These are phyloP conservation scores for Galerucella calmariensis DNA, from an alignment of 2,888 invertebrate species.

Conservation along the genomic window DNA sequence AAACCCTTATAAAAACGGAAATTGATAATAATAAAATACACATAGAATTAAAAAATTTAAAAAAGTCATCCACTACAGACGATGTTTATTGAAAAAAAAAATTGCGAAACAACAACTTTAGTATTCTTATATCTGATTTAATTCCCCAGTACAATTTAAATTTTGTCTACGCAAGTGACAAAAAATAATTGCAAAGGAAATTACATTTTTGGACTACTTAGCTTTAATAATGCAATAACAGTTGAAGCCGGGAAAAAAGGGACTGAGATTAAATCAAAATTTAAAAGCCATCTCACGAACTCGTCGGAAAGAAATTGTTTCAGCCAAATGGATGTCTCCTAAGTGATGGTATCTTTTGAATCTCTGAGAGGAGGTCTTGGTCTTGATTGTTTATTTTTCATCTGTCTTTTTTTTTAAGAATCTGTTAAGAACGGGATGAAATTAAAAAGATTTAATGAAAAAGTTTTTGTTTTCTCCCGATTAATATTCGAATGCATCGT, in stretches of 20 bases:
- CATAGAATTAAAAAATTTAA: no score
- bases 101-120: no score
- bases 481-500: neutral
- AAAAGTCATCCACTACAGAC: no score
- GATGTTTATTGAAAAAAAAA: no score
- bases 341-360: conserved; percentile 16
- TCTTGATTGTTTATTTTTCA: conserved; percentile 21
- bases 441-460: conserved; percentile 1
- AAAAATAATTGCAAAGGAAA: conserved; percentile 38
- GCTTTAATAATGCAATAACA: conserved; percentile 38
- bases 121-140: no score
- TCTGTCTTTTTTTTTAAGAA: conserved; percentile 1
- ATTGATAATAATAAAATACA: no score
- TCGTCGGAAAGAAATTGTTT: conserved; percentile 19
- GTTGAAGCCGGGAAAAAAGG: conserved; percentile 20
- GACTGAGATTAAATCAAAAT: conserved; percentile 22
- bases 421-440: neutral
- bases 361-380: neutral
- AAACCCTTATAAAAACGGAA: no score
- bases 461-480: neutral
- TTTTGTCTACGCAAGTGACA: conserved; percentile 20
- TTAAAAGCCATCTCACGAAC: conserved; percentile 22
- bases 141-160: conserved; percentile 11
- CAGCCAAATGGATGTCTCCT: conserved; percentile 17
- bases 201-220: conserved; percentile 40